phyloP scores from a whole-genome alignment of 2,888 invertebrate genomes.

The Pycnomerus fuliginosus region DNA sequence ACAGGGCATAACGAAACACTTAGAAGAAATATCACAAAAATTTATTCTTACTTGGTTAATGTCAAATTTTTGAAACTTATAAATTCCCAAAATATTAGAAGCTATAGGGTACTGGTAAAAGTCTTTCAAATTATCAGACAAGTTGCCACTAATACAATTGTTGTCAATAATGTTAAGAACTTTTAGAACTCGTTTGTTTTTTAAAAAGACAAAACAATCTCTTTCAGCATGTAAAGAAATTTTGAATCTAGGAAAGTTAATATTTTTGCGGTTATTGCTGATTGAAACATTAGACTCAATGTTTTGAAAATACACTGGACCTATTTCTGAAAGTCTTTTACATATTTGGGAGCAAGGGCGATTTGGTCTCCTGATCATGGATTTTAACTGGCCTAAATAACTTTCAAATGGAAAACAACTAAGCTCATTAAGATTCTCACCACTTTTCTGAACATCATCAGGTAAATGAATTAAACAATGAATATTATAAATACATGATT shows the following conservation, averaged over 20 bases:
- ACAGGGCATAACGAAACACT: no score
- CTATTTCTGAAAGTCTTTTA: slow-evolving; percentile 3
- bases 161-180: background rate
- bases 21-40: no score
- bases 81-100: background rate
- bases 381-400: slow-evolving; percentile 5
- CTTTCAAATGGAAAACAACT: slow-evolving; percentile 12
- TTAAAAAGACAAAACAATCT: background rate
- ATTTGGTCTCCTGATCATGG: background rate
- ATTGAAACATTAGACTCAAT: background rate
- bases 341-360: background rate
- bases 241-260: background rate
- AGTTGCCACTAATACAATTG: background rate
- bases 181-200: background rate
- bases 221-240: background rate
- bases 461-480: slow-evolving; percentile 7
- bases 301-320: background rate
- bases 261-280: background rate
- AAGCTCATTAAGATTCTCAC: slow-evolving; percentile 2
- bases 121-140: background rate
- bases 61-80: background rate
- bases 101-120: background rate
- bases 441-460: slow-evolving; percentile 8
- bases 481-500: slow-evolving; percentile 8
- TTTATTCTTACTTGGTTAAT: no score